A percentile compares a stretch with the other conserved stretches of the same genome.
These are phyloP conservation scores for Eupithecia inturbata DNA, from an alignment of 2,888 invertebrate species.

Conservation along the genomic window DNA sequence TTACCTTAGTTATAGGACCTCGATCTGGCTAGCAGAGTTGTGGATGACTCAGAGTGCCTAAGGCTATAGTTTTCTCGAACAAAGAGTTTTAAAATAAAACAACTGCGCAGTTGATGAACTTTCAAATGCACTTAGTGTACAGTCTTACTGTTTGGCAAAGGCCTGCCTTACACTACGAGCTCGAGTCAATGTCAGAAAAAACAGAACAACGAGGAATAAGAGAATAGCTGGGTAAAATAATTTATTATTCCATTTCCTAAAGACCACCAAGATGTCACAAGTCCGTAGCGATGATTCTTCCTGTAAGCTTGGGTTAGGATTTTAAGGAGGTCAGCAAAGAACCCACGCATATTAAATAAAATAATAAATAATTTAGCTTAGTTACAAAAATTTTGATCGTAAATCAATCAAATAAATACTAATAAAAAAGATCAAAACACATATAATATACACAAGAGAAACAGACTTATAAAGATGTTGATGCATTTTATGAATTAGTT, in stretches of 20 bases:
- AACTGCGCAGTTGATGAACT: not conserved
- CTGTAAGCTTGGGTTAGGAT: too few relatives aligned
- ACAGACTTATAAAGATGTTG: not conserved
- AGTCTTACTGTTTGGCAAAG: too few relatives aligned
- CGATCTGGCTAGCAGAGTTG: not conserved
- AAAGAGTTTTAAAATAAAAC: not conserved
- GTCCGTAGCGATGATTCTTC: too few relatives aligned
- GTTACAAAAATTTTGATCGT: not conserved
- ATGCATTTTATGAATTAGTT: constrained; percentile 1
- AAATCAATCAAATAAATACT: not conserved
- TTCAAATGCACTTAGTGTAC: not conserved
- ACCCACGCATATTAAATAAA: too few relatives aligned
- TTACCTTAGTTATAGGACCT: constrained; percentile 14
- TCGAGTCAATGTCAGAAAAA: too few relatives aligned
- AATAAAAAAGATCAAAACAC: not conserved
- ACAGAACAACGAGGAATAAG: too few relatives aligned
- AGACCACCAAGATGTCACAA: not conserved
- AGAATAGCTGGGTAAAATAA: not conserved
- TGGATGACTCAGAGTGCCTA: not conserved
- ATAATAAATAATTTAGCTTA: too few relatives aligned
- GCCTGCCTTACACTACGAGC: too few relatives aligned
- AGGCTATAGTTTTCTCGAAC: not conserved
- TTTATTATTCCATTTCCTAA: not conserved
- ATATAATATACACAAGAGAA: not conserved
- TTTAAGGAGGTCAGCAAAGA: too few relatives aligned